Base-by-base conservation (phyloP, 2,113 vertebrate species). In the Oostethus manadensis region DNA sequence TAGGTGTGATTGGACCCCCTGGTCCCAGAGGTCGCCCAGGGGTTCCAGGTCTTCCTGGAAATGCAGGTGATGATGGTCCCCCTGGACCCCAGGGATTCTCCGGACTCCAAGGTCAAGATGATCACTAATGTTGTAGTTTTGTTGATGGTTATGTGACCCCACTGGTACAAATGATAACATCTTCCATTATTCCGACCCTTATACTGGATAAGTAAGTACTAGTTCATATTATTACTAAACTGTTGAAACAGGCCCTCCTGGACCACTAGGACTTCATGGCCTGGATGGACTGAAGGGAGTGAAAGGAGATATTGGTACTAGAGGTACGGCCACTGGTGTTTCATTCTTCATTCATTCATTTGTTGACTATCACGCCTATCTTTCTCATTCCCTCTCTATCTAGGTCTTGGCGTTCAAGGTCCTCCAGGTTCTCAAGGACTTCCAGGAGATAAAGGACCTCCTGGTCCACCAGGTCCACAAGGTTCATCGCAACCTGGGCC, bases 261-360 rank as follows among this genome's bases (percentile, higher is more conserved):
- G 90, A 38, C 82, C 82, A 0, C 68, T 82, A 18, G 90, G 90
- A 15, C 67, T 90, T 17, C 82, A 89, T 57, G 90, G 90, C 33
- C 76, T 90, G 16, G 73, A 90, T 10, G 96, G 96, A 46, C 91
- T 93, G n/a, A 86, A 83, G 1, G 96, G 96, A 60, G 89, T 88
- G 40, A 97, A 93, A 64, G 96, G 96, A 10, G 91, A 93, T 14
- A 84, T 77, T 56, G 96, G 96, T 23, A 20, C 88, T 33, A 85
- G 85, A 2, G 95, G 95, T 61, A 46, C 38, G 33, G n/a, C 42
- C n/a, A 44, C 17, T 64, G 9, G 11, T 15, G 17, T 46, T 42
- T 42, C 38, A 42, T 22, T 22, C 8, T n/a, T 26, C 35, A 10
- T 43, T 18, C 35, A 18, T 40, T 43, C 9, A 42, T 56, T 43